A percentile compares a stretch with the other conserved stretches of the same genome.
These are phyloP conservation scores for Unio pictorum DNA, from an alignment of 2,888 invertebrate genomes.

Conservation along the genomic window DNA sequence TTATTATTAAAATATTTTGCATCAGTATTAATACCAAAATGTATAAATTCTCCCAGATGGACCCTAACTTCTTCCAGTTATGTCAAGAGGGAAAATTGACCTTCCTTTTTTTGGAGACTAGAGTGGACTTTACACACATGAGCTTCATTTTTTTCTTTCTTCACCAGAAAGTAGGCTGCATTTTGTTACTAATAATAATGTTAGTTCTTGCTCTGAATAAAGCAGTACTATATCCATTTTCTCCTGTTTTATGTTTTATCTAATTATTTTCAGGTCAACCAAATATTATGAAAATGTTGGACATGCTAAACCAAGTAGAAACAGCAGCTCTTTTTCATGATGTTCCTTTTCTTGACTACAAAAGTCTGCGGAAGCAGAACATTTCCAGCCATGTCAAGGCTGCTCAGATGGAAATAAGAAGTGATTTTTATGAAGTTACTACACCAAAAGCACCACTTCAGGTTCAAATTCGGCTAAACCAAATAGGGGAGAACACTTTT, in stretches of 20 bases:
- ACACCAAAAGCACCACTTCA: slow-evolving; percentile 61
- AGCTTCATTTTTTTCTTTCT: too few relatives aligned
- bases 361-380: slow-evolving; percentile 42
- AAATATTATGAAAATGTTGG: slow-evolving; percentile 55
- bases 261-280: slow-evolving; percentile 52
- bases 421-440: slow-evolving; percentile 57
- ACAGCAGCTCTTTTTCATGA: slow-evolving; percentile 54
- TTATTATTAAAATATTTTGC: too few relatives aligned
- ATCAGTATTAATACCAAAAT: too few relatives aligned
- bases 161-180: too few relatives aligned
- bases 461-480: slow-evolving; percentile 43
- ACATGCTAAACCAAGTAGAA: slow-evolving; percentile 58
- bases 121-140: too few relatives aligned
- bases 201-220: too few relatives aligned
- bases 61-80: too few relatives aligned
- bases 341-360: slow-evolving; percentile 51
- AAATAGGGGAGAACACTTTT: slow-evolving; percentile 53
- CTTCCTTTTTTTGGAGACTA: too few relatives aligned
- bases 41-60: too few relatives aligned
- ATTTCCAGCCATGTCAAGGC: slow-evolving; percentile 51
- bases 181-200: too few relatives aligned
- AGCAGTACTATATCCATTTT: background rate
- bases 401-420: slow-evolving; percentile 50
- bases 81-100: too few relatives aligned
- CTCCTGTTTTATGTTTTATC: slow-evolving; percentile 1